phyloP scores from a whole-genome alignment of 1,140 invertebrate genomes.

The Nymphalis io region DNA sequence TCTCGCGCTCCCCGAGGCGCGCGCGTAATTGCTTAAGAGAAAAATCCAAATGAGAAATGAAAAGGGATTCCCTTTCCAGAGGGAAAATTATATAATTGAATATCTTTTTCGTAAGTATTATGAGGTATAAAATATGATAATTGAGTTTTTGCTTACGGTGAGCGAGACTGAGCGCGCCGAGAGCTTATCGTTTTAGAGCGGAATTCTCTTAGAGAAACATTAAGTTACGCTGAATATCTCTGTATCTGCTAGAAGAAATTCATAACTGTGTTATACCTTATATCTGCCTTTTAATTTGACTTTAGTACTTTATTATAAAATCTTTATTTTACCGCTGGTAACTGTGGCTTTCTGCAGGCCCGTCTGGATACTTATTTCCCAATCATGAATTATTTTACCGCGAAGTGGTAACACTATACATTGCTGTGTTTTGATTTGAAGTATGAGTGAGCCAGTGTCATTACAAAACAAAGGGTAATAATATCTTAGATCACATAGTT shows the following conservation, averaged over 20 bases:
- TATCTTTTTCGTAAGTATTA: constrained; percentile 79
- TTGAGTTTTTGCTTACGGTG: constrained; percentile 73
- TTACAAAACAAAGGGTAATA: too few relatives aligned
- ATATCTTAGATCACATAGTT: too few relatives aligned
- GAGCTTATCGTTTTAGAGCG: constrained; percentile 39
- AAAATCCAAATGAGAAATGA: constrained; percentile 81
- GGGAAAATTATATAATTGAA: constrained; percentile 81
- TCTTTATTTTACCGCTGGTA: not conserved
- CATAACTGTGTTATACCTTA: constrained; percentile 14
- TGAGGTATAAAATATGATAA: constrained; percentile 81
- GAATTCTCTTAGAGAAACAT: constrained; percentile 40
- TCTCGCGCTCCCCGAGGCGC: constrained; percentile 66
- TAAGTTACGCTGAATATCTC: constrained; percentile 22
- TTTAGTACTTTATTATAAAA: not conserved
- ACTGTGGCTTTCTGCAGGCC: too few relatives aligned
- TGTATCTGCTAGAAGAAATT: constrained; percentile 8
- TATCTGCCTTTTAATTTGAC: not conserved
- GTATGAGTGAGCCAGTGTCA: too few relatives aligned
- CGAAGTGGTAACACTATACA: too few relatives aligned
- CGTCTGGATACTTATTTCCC: too few relatives aligned
- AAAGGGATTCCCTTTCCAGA: constrained; percentile 78
- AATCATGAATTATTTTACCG: too few relatives aligned
- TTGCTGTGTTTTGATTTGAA: too few relatives aligned
- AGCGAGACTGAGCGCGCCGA: constrained; percentile 49
- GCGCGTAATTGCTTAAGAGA: constrained; percentile 79